Conservation (phyloP, 2,797 vertebrate species). For the Champsocephalus gunnari region DNA sequence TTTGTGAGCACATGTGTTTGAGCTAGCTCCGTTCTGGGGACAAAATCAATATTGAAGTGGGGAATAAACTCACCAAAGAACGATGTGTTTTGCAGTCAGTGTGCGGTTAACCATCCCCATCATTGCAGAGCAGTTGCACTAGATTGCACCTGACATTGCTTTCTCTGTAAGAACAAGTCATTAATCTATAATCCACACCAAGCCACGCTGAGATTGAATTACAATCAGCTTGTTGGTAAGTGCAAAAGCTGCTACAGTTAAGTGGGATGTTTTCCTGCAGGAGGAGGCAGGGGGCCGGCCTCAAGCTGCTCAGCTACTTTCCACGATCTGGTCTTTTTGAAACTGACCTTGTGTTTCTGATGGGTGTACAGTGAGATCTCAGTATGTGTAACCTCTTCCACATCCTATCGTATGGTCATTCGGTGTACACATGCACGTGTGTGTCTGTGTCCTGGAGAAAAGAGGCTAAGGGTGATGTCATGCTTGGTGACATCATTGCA, state of each 20-base stretch:
- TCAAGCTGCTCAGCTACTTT: background rate
- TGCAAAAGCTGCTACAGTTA: background rate
- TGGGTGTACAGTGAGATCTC: conserved; percentile 15
- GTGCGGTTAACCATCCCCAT: background rate
- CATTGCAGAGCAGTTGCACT: background rate
- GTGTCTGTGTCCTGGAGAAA: conserved; percentile 30
- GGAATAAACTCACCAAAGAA: background rate
- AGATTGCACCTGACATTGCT: conserved; percentile 4
- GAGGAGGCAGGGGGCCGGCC: conserved; percentile 57
- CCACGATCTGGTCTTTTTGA: conserved; percentile 23
- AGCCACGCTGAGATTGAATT: conserved; percentile 18
- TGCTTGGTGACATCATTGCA: conserved; percentile 77
- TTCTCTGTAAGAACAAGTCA: conserved; percentile 20
- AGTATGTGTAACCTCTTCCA: conserved; percentile 25
- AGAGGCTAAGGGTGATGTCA: conserved; percentile 74
- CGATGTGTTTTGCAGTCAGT: background rate
- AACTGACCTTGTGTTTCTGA: conserved; percentile 39
- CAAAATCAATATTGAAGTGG: background rate
- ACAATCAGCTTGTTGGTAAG: conserved; percentile 4
- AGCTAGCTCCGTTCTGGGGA: background rate
- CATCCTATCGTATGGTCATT: conserved; percentile 40
- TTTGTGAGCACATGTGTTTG: background rate
- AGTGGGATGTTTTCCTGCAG: background rate
- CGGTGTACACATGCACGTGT: conserved; percentile 18
- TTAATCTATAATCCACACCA: conserved; percentile 35